These are phyloP conservation scores for Loxodonta africana DNA, from an alignment of 2,113 vertebrate genomes.

Conservation along the genomic window DNA sequence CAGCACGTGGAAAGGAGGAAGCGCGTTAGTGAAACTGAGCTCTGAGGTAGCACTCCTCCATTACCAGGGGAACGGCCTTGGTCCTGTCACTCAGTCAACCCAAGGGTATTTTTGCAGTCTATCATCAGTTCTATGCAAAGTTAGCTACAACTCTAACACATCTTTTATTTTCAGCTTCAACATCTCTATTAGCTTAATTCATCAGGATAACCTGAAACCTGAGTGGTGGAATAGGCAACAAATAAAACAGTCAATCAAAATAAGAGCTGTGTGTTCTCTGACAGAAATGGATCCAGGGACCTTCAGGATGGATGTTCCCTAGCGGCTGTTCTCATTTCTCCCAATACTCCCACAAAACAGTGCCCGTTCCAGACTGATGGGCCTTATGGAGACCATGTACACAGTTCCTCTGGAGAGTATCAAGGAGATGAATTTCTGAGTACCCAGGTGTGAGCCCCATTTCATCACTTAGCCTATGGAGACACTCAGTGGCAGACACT, in stretches of 20 bases:
- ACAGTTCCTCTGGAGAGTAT: neutral
- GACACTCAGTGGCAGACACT: neutral
- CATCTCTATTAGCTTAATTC: neutral
- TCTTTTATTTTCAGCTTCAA: neutral
- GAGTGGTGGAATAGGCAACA: neutral
- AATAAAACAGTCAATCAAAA: neutral
- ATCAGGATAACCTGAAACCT: neutral
- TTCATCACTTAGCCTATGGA: neutral
- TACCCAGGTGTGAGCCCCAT: neutral
- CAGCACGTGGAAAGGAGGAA: neutral
- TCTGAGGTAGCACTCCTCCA: neutral
- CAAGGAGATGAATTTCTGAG: neutral
- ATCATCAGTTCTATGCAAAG: neutral
- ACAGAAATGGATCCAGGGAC: neutral
- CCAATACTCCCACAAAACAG: neutral
- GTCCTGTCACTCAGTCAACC: neutral
- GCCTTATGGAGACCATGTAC: neutral
- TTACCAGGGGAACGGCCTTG: neutral
- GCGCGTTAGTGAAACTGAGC: neutral
- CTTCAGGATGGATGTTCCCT: neutral
- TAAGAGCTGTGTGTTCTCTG: neutral
- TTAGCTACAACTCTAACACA: neutral
- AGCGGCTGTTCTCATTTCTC: neutral
- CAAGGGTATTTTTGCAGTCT: neutral
- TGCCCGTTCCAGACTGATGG: neutral